Evolutionary conservation across 2,113 vertebrate genomes (phyloP).

Genomic region (Coregonus clupeaformis): DNA sequence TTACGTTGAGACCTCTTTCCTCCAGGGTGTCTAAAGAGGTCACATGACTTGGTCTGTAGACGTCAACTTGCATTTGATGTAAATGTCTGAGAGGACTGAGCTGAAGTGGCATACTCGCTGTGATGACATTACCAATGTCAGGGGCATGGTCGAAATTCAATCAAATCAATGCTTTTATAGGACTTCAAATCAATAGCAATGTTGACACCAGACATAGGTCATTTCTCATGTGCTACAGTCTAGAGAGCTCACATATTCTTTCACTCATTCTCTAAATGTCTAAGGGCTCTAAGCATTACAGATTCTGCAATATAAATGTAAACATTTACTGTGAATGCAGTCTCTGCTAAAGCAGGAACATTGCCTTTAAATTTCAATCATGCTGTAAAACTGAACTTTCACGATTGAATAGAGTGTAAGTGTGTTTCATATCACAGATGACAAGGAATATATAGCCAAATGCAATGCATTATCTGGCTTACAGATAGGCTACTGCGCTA

Average conservation of each 20-base stretch:
- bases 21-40: no score
- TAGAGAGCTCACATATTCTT: slow-evolving; percentile 44
- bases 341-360: no score
- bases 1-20: no score
- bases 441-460: not conserved
- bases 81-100: slow-evolving; percentile 4
- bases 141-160: slow-evolving; percentile 50
- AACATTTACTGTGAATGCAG: no score
- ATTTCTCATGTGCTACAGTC: slow-evolving; percentile 52
- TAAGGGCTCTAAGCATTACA: no score
- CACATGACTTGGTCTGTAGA: not conserved
- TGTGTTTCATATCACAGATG: not conserved
- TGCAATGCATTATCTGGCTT: not conserved
- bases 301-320: no score
- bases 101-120: slow-evolving; percentile 63
- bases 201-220: no score
- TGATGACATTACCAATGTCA: slow-evolving; percentile 66
- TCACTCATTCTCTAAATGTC: slow-evolving; percentile 41
- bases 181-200: slow-evolving; percentile 59
- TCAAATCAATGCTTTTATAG: slow-evolving; percentile 60
- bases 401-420: no score
- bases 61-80: not conserved
- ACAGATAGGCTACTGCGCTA: not conserved
- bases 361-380: no score
- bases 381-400: no score